Conservation (phyloP, 2,797 vertebrate genomes). For the Rachycentron canadum region DNA sequence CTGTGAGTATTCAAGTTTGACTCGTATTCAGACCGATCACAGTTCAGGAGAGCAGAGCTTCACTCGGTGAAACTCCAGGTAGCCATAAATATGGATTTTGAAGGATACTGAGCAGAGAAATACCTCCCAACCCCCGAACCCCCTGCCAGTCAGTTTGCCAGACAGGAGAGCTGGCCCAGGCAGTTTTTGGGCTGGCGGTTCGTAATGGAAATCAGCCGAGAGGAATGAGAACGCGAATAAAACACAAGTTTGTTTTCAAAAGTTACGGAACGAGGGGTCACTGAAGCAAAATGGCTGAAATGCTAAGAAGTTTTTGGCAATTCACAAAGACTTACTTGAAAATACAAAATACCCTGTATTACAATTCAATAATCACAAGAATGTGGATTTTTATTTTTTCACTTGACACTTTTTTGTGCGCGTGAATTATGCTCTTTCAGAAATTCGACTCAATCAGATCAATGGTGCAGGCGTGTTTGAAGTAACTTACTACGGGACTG, state of each 20-base stretch:
- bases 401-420: conserved; percentile 1
- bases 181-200: conserved; percentile 18
- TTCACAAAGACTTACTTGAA: not conserved
- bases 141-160: conserved; percentile 26
- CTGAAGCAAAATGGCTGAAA: conserved; percentile 3
- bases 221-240: conserved; percentile 20
- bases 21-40: conserved; percentile 34
- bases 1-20: not conserved
- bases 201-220: conserved; percentile 33
- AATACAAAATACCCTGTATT: conserved; percentile 5
- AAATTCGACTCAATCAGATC: conserved; percentile 16
- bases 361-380: not conserved
- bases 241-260: conserved; percentile 37
- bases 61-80: conserved; percentile 33
- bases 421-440: conserved; percentile 29
- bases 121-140: conserved; percentile 9
- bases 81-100: conserved; percentile 55
- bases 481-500: not conserved
- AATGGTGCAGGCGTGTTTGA: conserved; percentile 25
- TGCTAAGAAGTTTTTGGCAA: not conserved
- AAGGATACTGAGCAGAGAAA: conserved; percentile 16
- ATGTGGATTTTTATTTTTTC: not conserved
- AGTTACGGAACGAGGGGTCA: not conserved
- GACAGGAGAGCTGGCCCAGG: conserved; percentile 13
- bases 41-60: conserved; percentile 1